Evolutionary conservation across 2,113 vertebrate species (phyloP).

Genomic region (Tachuris rubrigastra): DNA sequence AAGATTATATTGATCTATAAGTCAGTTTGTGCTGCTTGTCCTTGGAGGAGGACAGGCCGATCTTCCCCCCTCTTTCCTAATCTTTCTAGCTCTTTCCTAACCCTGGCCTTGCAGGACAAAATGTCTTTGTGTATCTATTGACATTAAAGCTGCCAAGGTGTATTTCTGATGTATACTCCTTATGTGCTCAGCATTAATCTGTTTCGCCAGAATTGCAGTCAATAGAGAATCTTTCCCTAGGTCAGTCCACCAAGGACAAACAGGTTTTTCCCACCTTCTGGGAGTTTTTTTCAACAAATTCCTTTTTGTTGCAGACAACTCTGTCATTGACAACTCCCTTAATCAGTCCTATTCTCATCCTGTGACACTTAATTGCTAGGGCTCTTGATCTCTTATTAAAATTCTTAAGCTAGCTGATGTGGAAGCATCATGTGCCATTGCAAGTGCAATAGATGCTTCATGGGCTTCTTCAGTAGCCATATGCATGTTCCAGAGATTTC

Average conservation of each 20-base stretch:
- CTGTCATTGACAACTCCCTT: slow-evolving; percentile 5
- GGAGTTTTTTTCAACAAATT: not conserved
- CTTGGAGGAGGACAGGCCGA: not conserved
- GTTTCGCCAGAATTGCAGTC: not conserved
- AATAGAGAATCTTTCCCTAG: not conserved
- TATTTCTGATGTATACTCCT: not conserved
- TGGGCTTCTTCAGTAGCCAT: not conserved
- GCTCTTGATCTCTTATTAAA: not conserved
- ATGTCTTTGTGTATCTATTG: not conserved
- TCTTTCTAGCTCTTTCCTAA: not conserved
- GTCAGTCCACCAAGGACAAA: not conserved
- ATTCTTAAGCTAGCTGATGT: not conserved
- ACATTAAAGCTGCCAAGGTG: not conserved
- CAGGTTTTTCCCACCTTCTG: not conserved
- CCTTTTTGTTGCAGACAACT: not conserved
- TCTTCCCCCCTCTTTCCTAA: not conserved
- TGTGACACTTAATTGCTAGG: slow-evolving; percentile 8
- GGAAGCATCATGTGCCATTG: not conserved
- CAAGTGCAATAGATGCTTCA: not conserved
- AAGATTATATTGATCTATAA: not conserved
- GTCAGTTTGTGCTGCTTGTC: not conserved
- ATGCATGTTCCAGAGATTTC: not conserved
- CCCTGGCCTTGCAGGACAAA: not conserved
- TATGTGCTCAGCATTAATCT: not conserved
- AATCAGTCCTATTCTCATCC: not conserved